phyloP scores from a whole-genome alignment of 2,888 invertebrate species.

The Patella caerulea region DNA sequence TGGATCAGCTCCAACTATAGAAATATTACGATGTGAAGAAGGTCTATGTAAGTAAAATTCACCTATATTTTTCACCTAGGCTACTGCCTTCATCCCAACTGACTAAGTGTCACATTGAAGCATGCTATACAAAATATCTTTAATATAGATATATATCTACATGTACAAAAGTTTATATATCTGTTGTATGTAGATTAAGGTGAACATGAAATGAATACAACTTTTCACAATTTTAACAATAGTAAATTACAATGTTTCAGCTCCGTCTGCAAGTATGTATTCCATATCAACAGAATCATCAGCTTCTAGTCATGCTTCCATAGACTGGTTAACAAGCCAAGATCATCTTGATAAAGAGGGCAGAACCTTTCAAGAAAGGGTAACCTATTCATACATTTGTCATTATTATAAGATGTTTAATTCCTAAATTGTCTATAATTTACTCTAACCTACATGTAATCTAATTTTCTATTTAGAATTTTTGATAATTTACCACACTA shows the following conservation, averaged over 20 bases:
- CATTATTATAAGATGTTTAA: neutral
- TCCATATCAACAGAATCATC: constrained; percentile 47
- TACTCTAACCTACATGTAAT: too few relatives aligned
- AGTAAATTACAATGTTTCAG: constrained; percentile 3
- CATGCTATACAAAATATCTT: too few relatives aligned
- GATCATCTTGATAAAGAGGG: constrained; percentile 53
- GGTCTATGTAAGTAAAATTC: constrained; percentile 38
- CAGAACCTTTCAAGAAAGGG: constrained; percentile 57
- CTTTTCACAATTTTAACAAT: too few relatives aligned
- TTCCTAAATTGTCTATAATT: too few relatives aligned
- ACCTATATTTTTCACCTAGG: neutral
- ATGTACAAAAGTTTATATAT: too few relatives aligned
- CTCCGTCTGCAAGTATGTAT: constrained; percentile 29
- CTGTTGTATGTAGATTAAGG: too few relatives aligned
- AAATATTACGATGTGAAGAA: constrained; percentile 52
- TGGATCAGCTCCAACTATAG: constrained; percentile 61
- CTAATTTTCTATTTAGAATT: too few relatives aligned
- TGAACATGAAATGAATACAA: too few relatives aligned
- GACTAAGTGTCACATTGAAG: too few relatives aligned
- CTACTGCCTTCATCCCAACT: too few relatives aligned
- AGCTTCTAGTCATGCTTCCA: constrained; percentile 54
- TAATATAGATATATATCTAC: too few relatives aligned
- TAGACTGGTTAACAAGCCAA: constrained; percentile 50
- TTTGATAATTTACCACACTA: too few relatives aligned
- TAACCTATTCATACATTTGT: constrained; percentile 25